These are phyloP conservation scores for Chelon labrosus DNA, from an alignment of 2,797 vertebrate genomes.

Conservation along the genomic window DNA sequence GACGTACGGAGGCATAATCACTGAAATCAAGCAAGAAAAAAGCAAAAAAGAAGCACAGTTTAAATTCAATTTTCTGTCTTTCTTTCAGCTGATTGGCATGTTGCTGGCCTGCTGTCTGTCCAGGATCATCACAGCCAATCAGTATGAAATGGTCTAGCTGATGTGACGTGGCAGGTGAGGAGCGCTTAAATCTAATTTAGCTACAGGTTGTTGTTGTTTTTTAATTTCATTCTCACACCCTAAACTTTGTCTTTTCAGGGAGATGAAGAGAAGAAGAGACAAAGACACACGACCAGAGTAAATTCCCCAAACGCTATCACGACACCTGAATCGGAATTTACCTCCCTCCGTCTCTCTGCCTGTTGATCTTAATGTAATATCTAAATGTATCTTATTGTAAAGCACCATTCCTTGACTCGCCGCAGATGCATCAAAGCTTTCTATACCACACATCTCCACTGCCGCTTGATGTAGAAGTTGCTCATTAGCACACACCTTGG, in stretches of 20 bases:
- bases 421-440: constrained; percentile 69
- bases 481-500: constrained; percentile 57
- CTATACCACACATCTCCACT: constrained; percentile 46
- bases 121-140: constrained; percentile 99
- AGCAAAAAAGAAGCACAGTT: neutral
- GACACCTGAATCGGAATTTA: constrained; percentile 52
- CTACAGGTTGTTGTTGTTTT: too few relatives aligned
- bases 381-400: constrained; percentile 81
- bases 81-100: constrained; percentile 95
- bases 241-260: constrained; percentile 54
- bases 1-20: too few relatives aligned
- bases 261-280: constrained; percentile 65
- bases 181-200: neutral
- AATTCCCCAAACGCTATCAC: constrained; percentile 57
- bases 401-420: constrained; percentile 80
- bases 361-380: constrained; percentile 72
- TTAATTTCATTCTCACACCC: neutral
- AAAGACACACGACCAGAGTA: constrained; percentile 54
- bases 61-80: neutral
- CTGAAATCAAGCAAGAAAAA: neutral
- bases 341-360: constrained; percentile 73
- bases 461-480: constrained; percentile 64
- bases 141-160: constrained; percentile 99
- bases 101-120: constrained; percentile 98
- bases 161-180: constrained; percentile 72